phyloP scores from a whole-genome alignment of 2,113 vertebrate species.

The Otis tarda region DNA sequence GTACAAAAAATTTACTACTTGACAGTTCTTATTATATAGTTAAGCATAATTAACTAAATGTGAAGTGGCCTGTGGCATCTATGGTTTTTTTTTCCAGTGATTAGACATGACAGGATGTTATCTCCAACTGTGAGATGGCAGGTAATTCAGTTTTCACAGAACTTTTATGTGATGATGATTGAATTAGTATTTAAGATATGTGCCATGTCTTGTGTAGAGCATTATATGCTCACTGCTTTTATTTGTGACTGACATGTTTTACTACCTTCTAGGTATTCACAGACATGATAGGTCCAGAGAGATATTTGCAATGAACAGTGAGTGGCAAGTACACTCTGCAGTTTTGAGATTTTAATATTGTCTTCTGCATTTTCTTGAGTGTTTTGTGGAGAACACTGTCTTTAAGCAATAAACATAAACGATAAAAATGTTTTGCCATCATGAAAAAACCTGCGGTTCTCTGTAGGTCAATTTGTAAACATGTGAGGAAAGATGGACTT shows the following conservation, averaged over 20 bases:
- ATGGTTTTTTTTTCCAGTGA: constrained; percentile 41
- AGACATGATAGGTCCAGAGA: not conserved
- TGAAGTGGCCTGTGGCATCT: constrained; percentile 36
- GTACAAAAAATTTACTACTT: constrained; percentile 36
- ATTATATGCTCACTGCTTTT: not conserved
- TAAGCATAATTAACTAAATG: constrained; percentile 53
- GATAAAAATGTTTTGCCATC: not conserved
- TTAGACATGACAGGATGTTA: constrained; percentile 70
- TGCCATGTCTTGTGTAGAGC: constrained; percentile 11
- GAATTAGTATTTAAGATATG: constrained; percentile 59
- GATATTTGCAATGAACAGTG: not conserved
- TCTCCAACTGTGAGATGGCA: constrained; percentile 65
- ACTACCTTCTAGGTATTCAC: not conserved
- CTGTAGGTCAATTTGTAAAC: not conserved
- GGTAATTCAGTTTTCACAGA: constrained; percentile 67
- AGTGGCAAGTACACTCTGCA: not conserved
- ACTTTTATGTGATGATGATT: constrained; percentile 61
- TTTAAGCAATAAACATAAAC: not conserved
- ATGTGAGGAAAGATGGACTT: not conserved
- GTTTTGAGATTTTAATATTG: not conserved
- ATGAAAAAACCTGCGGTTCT: not conserved
- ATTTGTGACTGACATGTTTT: constrained; percentile 15
- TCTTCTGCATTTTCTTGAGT: not conserved
- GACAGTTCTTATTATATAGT: constrained; percentile 49
- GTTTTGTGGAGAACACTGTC: not conserved